Base-by-base conservation (phyloP, 1,140 invertebrate genomes). In the Calliopsis andreniformis region DNA sequence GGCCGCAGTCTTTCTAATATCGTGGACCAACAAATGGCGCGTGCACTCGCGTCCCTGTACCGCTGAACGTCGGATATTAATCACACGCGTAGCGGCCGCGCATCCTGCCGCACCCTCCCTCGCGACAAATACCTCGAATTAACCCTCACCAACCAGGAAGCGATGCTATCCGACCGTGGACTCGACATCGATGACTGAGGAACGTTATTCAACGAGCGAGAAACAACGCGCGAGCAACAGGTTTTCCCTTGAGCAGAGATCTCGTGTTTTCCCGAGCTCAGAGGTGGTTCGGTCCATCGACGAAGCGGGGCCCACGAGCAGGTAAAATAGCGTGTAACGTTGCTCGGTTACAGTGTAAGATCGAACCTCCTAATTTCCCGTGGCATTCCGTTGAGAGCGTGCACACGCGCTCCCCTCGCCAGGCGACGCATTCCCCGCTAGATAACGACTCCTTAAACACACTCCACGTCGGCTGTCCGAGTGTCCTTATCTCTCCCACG, bases 31-130 rank as follows among this genome's bases (percentile, higher is more conserved):
- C 78, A 87, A 89, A 88, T 86, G 82, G 81, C 79, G 20, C 78
- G 79, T 76, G 83, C 79, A 77, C 79, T 79, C 76, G 79, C 76
- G 79, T 76, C 82, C 82, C 80, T 64, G 59, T 78, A 67, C 71
- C 39, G 79, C 55, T 66, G 25, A 86, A 87, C 86, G 69, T 80
- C 64, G 79, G 49, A 78, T 85, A 87, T 89, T 85, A 88, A 87
- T 87, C 85, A 88, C 73, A 73, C 72, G 76, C 47, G 55, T 64
- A 76, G 62, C 62, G 81, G 66, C 78, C 73, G 68, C 70, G 64
- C 58, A 73, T 87, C 67, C 72, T 78, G 73, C 71, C 75, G 79
- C 82, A 75, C 59, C 62, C 49, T 53, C 49, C 16, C 35, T 28
- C 51, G 49, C 47, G 58, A 82, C 78, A 70, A 53, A 68, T 76